phyloP scores from a whole-genome alignment of 2,113 vertebrate genomes.

The Micromys minutus region DNA sequence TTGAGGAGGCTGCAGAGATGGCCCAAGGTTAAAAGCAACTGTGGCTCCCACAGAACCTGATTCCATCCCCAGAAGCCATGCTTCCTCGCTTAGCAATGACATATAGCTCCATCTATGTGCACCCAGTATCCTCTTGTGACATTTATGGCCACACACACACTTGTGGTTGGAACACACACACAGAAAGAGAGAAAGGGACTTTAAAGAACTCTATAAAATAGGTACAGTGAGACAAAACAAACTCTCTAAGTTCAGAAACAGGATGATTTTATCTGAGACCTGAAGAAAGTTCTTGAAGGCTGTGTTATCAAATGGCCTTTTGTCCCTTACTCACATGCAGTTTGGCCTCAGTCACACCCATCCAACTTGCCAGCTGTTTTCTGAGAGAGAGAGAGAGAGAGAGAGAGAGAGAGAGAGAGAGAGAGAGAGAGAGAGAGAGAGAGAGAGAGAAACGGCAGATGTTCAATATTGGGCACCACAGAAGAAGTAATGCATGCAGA shows the following conservation, averaged over 20 bases:
- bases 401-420: neutral
- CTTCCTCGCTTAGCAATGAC: neutral
- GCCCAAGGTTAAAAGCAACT: neutral
- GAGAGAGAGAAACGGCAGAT: neutral
- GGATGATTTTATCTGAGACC: neutral
- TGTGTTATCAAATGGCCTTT: neutral
- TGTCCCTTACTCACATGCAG: conserved; percentile 48
- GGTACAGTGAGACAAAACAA: no score
- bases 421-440: neutral
- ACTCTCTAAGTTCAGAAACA: neutral
- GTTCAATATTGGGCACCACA: neutral
- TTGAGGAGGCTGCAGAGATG: neutral
- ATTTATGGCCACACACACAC: no score
- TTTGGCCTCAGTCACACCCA: neutral
- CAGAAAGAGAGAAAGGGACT: no score
- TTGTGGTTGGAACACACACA: no score
- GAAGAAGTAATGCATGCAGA: neutral
- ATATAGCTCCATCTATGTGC: neutral
- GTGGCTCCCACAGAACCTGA: neutral
- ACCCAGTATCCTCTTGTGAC: no score
- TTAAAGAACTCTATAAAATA: no score
- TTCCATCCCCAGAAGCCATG: neutral
- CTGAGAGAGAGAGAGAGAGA: neutral
- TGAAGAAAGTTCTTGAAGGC: neutral
- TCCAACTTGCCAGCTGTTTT: neutral